phyloP scores from a whole-genome alignment of 2,888 invertebrate species.

The Cistogaster globosa region DNA sequence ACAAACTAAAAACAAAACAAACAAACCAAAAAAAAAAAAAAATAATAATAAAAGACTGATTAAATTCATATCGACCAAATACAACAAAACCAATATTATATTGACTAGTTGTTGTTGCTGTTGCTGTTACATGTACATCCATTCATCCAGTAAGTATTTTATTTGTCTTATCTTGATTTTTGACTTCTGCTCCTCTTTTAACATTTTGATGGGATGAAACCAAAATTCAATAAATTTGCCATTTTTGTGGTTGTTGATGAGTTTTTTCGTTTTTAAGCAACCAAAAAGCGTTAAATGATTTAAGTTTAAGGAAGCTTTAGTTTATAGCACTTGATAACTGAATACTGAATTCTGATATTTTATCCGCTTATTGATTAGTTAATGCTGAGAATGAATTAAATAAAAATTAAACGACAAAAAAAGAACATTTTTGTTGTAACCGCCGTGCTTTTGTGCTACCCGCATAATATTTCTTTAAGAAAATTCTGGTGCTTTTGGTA shows the following conservation, averaged over 20 bases:
- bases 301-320: slow-evolving; percentile 4
- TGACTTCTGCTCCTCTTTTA: slow-evolving; percentile 34
- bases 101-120: slow-evolving; percentile 38
- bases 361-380: background rate
- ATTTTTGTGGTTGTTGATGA: background rate
- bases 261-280: slow-evolving; percentile 1
- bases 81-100: slow-evolving; percentile 27
- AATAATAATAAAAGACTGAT: slow-evolving; percentile 40
- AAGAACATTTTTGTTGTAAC: background rate
- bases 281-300: slow-evolving; percentile 22
- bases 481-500: no score
- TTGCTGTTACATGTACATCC: background rate
- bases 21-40: background rate
- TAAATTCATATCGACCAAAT: slow-evolving; percentile 52
- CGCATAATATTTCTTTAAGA: no score
- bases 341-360: slow-evolving; percentile 22
- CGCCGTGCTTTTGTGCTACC: no score
- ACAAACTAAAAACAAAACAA: background rate
- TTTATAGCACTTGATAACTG: slow-evolving; percentile 43
- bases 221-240: slow-evolving; percentile 38
- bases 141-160: slow-evolving; percentile 14
- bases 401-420: background rate
- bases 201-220: slow-evolving; percentile 40
- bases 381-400: background rate
- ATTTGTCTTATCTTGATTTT: slow-evolving; percentile 58